Percentiles rank a stretch among this genome's conserved stretches.
Conservation (phyloP, 1,140 invertebrate genomes). For the Drosophila biarmipes region DNA sequence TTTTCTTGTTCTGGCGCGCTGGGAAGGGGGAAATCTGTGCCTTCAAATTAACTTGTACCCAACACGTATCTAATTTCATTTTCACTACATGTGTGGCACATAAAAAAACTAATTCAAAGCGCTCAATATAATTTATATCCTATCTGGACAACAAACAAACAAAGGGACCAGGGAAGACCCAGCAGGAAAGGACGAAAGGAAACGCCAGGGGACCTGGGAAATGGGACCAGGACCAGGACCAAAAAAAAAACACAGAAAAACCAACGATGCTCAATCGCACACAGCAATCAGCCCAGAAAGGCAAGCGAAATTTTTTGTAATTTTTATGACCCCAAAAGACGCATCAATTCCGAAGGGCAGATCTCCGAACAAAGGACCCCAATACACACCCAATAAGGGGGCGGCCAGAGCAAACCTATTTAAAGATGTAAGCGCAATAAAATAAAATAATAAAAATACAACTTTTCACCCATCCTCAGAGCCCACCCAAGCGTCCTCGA, state of each 20-base stretch:
- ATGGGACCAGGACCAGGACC: conserved; percentile 7
- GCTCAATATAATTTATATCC: conserved; percentile 82
- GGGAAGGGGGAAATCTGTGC: conserved; percentile 47
- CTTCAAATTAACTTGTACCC: conserved; percentile 63
- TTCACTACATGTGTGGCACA: conserved; percentile 67
- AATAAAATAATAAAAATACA: conserved; percentile 82
- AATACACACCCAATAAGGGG: conserved; percentile 43
- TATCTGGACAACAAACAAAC: conserved; percentile 61
- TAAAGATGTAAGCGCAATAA: conserved; percentile 82
- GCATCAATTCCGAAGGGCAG: conserved; percentile 72
- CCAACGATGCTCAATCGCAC: conserved; percentile 56
- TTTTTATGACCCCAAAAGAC: conserved; percentile 83
- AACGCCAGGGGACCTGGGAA: conserved; percentile 43
- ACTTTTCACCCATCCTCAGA: conserved; percentile 49
- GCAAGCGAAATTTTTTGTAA: conserved; percentile 74
- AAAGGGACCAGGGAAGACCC: conserved; percentile 7
- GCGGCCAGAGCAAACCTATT: conserved; percentile 67
- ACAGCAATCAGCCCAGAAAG: conserved; percentile 74
- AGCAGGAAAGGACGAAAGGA: conserved; percentile 29
- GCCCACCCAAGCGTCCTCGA: neutral
- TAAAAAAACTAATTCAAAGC: conserved; percentile 82
- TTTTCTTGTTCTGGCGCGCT: neutral
- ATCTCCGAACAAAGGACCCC: conserved; percentile 44
- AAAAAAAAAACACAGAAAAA: neutral
- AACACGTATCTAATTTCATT: conserved; percentile 80